Evolutionary conservation across 2,113 vertebrate species (phyloP), one percentile per base, ranked within the genome.

Genomic region (Microtus oregoni): DNA sequence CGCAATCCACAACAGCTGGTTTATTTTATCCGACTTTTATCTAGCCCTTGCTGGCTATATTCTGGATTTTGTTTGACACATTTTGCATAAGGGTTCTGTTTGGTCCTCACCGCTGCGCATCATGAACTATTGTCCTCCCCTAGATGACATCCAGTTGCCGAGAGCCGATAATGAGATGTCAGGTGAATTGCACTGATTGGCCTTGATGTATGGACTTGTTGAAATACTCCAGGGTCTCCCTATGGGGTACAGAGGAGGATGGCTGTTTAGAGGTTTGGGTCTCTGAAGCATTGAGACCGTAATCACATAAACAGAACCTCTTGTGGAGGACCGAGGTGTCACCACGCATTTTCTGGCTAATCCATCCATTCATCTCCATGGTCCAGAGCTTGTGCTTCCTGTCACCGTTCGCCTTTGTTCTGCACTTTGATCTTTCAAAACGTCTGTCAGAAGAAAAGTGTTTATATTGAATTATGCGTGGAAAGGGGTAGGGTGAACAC

Each of bases 271-370:
- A 98, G 95, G 96, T 95, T 98, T 96, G 95, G 96, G 24, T 97
- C 20, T 1, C 92, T 96, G 92, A 88, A 96, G 96, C 93, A 73
- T n/a, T 97, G 97, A 97, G 97, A 97, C 97, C 97, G 93, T 99
- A 99, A 99, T 99, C 98, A 98, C 98, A 99, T 99, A 99, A 99
- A 99, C 99, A 99, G 99, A 99, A 97, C 96, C 87, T 83, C 97
- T 98, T 98, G 97, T 98, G 97, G 97, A 95, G 97, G 98, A 96
- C 97, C 91, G 92, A 98, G 92, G 96, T 99, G 99, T 99, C 99
- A 98, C 97, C 98, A 89, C 98, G 97, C 98, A 98, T 99, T 99
- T 98, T 98, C 98, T 98, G 98, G 98, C 98, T 98, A 98, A 99
- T 98, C 99, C 97, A 96, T 97, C 94, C 98, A 97, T 99, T 98